Evolutionary conservation across 1,140 invertebrate species (phyloP).

Genomic region (Triops cancriformis): DNA sequence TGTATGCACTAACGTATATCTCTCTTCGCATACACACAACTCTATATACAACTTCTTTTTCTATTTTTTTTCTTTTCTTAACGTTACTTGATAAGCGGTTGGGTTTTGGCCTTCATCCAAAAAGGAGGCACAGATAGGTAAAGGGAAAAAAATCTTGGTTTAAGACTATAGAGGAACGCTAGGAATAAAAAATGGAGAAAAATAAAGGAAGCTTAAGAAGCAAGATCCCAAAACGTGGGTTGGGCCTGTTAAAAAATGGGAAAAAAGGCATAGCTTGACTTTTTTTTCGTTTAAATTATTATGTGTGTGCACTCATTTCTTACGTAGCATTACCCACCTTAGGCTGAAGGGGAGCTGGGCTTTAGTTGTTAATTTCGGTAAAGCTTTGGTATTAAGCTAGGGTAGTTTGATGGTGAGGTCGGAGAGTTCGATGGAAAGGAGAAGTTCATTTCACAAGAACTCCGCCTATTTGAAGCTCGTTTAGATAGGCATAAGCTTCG

Average conservation of each 20-base stretch:
- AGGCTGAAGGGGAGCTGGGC: no score
- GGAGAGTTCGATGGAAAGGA: no score
- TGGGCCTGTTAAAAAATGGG: neutral
- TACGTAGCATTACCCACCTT: no score
- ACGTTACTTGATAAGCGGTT: neutral
- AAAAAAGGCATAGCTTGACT: neutral
- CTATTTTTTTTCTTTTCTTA: no score
- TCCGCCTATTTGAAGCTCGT: no score
- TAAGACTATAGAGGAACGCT: no score
- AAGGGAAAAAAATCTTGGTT: no score
- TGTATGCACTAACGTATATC: neutral
- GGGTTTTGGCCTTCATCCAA: neutral
- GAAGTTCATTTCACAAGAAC: no score
- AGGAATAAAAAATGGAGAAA: neutral
- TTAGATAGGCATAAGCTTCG: no score
- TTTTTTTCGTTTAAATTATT: neutral
- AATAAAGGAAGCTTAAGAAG: neutral
- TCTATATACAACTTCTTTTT: neutral
- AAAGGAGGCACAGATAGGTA: neutral
- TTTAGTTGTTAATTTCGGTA: no score
- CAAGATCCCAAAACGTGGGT: neutral
- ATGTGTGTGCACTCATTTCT: neutral
- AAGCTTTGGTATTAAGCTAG: no score
- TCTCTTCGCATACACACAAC: neutral
- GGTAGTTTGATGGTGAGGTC: no score